Evolutionary conservation across 2,888 invertebrate species (phyloP).

Genomic region (Ennomos quercinarius): DNA sequence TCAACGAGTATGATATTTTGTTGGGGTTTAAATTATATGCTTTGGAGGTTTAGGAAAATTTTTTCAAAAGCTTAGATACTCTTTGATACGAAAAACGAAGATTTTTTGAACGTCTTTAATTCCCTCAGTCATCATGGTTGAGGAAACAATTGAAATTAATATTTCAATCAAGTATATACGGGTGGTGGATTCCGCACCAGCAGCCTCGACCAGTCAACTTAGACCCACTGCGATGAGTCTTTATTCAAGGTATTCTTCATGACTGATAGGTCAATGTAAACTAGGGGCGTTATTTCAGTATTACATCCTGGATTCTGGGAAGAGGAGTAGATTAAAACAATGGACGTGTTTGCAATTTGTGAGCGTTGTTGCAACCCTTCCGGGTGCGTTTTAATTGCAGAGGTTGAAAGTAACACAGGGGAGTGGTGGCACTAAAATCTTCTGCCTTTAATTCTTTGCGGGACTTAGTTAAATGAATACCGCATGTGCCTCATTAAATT

Average conservation of each 20-base stretch:
- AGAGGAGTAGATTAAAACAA: constrained; percentile 79
- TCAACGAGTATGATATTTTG: too few relatives aligned
- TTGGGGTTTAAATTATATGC: too few relatives aligned
- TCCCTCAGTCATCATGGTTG: constrained; percentile 37
- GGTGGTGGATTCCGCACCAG: constrained; percentile 55
- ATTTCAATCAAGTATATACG: constrained; percentile 75
- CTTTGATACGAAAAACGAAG: constrained; percentile 1
- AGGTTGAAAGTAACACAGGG: constrained; percentile 57
- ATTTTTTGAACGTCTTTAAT: constrained; percentile 31
- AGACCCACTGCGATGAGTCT: constrained; percentile 46
- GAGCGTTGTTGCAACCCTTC: constrained; percentile 80
- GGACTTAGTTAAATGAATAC: constrained; percentile 53
- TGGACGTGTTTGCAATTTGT: constrained; percentile 82
- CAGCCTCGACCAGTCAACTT: constrained; percentile 49
- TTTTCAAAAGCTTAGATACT: too few relatives aligned
- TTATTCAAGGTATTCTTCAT: constrained; percentile 31
- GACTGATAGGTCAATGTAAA: constrained; percentile 51
- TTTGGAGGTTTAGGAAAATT: too few relatives aligned
- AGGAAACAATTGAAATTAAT: constrained; percentile 64
- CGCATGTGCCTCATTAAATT: constrained; percentile 60
- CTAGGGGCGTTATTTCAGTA: constrained; percentile 61
- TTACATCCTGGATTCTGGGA: constrained; percentile 69
- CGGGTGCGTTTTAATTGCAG: constrained; percentile 82
- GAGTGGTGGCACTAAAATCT: constrained; percentile 60
- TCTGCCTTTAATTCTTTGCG: constrained; percentile 62